phyloP scores from a whole-genome alignment of 2,113 vertebrate genomes.

The Scophthalmus maximus region DNA sequence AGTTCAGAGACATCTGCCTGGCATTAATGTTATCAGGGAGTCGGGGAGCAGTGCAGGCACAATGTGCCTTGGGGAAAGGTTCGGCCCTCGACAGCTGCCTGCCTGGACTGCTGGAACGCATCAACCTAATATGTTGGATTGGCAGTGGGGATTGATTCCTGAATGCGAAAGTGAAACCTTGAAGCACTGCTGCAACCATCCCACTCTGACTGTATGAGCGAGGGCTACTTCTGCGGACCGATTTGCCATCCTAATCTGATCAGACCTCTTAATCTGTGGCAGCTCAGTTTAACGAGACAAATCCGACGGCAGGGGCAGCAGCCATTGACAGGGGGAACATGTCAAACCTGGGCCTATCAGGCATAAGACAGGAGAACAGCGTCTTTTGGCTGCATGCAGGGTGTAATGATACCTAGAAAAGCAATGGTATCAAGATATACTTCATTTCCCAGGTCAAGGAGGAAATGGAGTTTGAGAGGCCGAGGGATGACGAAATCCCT shows the following conservation, averaged over 20 bases:
- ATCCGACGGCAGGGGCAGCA: conserved; percentile 35
- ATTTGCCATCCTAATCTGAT: conserved; percentile 59
- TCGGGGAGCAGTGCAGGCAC: conserved; percentile 69
- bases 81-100: conserved; percentile 72
- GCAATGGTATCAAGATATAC: conserved; percentile 35
- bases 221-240: conserved; percentile 28
- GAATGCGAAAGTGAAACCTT: conserved; percentile 76
- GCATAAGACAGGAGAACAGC: conserved; percentile 26
- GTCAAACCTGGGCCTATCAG: conserved; percentile 49
- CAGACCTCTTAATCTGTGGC: conserved; percentile 52
- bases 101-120: conserved; percentile 69
- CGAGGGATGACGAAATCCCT: conserved; percentile 38
- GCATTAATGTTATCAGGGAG: conserved; percentile 82
- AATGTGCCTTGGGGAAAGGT: conserved; percentile 79
- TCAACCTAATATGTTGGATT: conserved; percentile 73
- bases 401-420: conserved; percentile 42
- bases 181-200: conserved; percentile 46
- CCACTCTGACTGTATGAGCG: conserved; percentile 30
- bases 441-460: conserved; percentile 54
- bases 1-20: conserved; percentile 80
- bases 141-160: conserved; percentile 72
- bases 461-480: conserved; percentile 40
- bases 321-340: conserved; percentile 40
- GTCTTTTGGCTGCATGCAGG: conserved; percentile 31
- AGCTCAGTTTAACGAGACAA: conserved; percentile 46